These are phyloP conservation scores for Columba guinea DNA, from an alignment of 2,797 vertebrate genomes.

Conservation along the genomic window DNA sequence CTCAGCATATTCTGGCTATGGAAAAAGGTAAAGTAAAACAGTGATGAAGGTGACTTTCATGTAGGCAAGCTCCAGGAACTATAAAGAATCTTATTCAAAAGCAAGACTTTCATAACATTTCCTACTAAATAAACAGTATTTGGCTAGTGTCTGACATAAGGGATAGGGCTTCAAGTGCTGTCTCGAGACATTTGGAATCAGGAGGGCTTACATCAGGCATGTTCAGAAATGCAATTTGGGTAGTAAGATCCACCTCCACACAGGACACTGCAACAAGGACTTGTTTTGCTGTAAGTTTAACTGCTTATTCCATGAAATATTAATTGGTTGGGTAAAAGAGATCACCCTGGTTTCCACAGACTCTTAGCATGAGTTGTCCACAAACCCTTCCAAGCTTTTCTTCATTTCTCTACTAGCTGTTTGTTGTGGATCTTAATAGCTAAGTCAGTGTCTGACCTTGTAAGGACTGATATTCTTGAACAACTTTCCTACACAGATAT, in stretches of 20 bases:
- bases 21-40: neutral
- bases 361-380: neutral
- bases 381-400: neutral
- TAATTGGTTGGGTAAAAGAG: neutral
- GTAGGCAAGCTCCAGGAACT: neutral
- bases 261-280: neutral
- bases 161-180: neutral
- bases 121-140: neutral
- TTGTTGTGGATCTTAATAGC: neutral
- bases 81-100: neutral
- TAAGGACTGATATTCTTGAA: neutral
- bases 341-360: neutral
- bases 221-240: neutral
- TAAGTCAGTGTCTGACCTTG: neutral
- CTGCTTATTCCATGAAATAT: neutral
- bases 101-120: neutral
- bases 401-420: neutral
- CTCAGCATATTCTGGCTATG: neutral
- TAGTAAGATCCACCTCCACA: neutral
- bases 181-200: neutral
- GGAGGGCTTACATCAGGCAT: fast-evolving
- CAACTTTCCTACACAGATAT: neutral
- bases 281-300: neutral
- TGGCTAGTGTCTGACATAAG: neutral
- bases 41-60: neutral